Evolutionary conservation across 2,888 invertebrate species (phyloP), one percentile per base, ranked within the genome.

Genomic region (Synergus laeviventris): DNA sequence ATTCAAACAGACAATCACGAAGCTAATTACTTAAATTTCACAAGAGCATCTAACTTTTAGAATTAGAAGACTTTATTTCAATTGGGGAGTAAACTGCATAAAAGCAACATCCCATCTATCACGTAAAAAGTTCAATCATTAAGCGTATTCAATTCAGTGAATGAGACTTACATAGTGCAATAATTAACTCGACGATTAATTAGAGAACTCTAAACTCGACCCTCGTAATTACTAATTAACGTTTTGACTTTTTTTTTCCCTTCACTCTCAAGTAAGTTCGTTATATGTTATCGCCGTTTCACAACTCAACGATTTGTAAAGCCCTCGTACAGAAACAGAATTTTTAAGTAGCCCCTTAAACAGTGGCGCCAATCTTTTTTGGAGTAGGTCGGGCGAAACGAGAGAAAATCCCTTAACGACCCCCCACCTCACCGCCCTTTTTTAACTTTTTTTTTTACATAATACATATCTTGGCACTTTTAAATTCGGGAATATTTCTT

Each of bases 151-250:
- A 64, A 64, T 42, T 64, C 42, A 64, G 64, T 39, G 42, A 64
- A 21, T 42, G 21, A 64, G 64, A 42, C 64, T 64, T 64, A 61
- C 31, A 62, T 64, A 64, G 64, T 64, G 42, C 42, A 64, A 64
- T 64, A 64, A 64, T 64, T 61, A 64, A 42, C 64, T 64, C 39
- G 42, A 14, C 42, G 64, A 64, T 64, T 64, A 64, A 64, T 64
- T 64, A 64, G 64, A 42, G 39, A 64, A 64, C 42, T 64, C 39
- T 42, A 21, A 64, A 38, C 64, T 21, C 64, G 64, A 64, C 64
- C 64, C 64, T 64, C 21, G 39, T 21, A 42, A 64, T 64, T 42
- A 64, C 64, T 64, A 64, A 64, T 64, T 39, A 64, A 64, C 64
- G 64, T 38, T 64, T 61, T 18, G 38, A 18, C 24, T 42, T 21